These are phyloP conservation scores for Eilema sororculum DNA, from an alignment of 2,888 invertebrate species.

Conservation along the genomic window DNA sequence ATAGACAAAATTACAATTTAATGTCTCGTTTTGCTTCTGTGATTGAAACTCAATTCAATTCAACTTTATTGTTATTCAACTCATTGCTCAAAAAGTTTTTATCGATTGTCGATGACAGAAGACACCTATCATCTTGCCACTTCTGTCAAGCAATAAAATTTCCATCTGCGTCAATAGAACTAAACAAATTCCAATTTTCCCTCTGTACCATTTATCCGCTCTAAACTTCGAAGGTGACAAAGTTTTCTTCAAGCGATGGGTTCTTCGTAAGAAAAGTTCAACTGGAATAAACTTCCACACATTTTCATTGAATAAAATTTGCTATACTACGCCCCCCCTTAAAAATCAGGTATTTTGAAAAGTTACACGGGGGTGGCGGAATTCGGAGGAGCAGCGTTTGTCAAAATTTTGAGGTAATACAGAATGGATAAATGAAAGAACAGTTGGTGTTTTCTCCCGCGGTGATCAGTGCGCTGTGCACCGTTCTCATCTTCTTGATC, in stretches of 20 bases:
- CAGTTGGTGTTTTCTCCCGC: constrained; percentile 11
- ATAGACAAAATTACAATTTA: too few species aligned
- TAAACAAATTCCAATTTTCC: neutral
- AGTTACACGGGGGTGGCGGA: neutral
- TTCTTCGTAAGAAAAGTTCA: neutral
- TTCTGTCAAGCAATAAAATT: constrained; percentile 14
- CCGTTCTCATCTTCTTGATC: constrained; percentile 40
- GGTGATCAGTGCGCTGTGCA: constrained; percentile 37
- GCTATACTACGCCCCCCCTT: too few species aligned
- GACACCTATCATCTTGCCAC: neutral
- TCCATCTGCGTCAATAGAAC: neutral
- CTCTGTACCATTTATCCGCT: neutral
- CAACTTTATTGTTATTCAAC: too few species aligned
- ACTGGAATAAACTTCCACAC: neutral
- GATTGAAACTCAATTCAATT: too few species aligned
- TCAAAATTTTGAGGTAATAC: neutral
- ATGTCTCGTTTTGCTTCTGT: too few species aligned
- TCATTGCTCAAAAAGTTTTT: neutral
- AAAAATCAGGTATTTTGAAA: neutral
- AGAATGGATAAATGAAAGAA: constrained; percentile 38
- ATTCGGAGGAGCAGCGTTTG: neutral
- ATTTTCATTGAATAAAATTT: neutral
- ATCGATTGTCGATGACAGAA: neutral
- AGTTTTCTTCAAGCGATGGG: neutral
- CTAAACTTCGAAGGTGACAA: neutral